phyloP scores from a whole-genome alignment of 2,888 invertebrate genomes.

The Acanthosepion pharaonis region DNA sequence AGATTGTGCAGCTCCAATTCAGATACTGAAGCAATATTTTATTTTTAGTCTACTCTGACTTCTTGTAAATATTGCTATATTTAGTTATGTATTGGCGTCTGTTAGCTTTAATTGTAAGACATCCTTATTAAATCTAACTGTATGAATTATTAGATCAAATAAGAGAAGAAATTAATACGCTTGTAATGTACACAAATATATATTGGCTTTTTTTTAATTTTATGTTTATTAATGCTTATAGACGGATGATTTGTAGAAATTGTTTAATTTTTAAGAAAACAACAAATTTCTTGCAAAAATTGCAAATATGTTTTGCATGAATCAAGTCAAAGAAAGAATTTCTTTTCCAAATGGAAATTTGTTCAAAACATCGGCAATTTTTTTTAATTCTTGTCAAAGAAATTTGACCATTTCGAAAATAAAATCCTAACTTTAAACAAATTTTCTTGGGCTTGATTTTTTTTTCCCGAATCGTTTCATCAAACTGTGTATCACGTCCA shows the following conservation, averaged over 20 bases:
- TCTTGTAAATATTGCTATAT: not conserved
- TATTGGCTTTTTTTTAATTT: not conserved
- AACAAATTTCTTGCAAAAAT: not conserved
- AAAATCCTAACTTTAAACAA: not conserved
- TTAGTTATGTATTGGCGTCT: too few relatives aligned
- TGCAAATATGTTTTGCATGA: not conserved
- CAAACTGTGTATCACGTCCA: not conserved
- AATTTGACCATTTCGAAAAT: not conserved
- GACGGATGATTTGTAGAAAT: not conserved
- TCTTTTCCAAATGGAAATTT: not conserved
- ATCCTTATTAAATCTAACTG: not conserved
- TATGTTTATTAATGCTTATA: not conserved
- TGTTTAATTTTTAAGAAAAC: not conserved
- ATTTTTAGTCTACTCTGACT: too few relatives aligned
- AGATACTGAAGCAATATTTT: too few relatives aligned
- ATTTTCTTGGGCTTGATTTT: not conserved
- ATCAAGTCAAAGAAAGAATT: not conserved
- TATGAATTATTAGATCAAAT: not conserved
- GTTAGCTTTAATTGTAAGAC: not conserved
- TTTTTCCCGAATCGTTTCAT: not conserved
- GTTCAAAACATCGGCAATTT: not conserved
- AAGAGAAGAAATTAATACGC: not conserved
- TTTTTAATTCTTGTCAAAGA: not conserved
- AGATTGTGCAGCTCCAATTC: too few relatives aligned
- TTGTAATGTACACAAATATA: not conserved